Evolutionary conservation across 2,888 invertebrate genomes (phyloP).

Genomic region (Sarcophaga subvicina): DNA sequence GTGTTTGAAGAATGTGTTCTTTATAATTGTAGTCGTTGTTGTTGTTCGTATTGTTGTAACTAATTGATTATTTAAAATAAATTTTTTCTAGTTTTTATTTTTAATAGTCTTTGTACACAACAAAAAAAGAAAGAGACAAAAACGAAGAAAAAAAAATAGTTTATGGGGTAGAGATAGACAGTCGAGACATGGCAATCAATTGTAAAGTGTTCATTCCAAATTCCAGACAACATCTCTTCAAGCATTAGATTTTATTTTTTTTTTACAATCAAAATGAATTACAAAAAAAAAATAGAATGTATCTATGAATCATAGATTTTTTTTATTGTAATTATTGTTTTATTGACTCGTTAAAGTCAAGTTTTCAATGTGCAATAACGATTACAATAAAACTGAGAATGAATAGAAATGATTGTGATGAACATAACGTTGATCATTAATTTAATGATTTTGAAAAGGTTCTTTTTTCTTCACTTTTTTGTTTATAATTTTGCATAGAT

Average conservation of each 20-base stretch:
- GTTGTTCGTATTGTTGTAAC: constrained; percentile 19
- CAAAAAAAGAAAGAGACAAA: not conserved
- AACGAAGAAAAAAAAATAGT: not conserved
- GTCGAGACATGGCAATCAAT: too few relatives aligned
- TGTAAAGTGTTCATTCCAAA: not conserved
- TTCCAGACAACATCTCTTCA: too few relatives aligned
- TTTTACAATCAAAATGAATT: too few relatives aligned
- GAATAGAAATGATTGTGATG: too few relatives aligned
- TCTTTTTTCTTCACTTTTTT: not conserved
- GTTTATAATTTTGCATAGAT: not conserved
- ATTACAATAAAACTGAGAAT: too few relatives aligned
- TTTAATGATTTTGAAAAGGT: not conserved
- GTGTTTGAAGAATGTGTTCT: not conserved
- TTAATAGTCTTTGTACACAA: too few relatives aligned
- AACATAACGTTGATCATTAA: not conserved
- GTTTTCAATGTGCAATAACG: not conserved
- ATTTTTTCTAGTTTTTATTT: constrained; percentile 21
- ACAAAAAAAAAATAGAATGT: too few relatives aligned
- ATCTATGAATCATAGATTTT: too few relatives aligned
- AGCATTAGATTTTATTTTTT: too few relatives aligned
- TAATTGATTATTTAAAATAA: constrained; percentile 53
- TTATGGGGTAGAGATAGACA: too few relatives aligned
- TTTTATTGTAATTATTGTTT: constrained; percentile 2
- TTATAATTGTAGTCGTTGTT: not conserved
- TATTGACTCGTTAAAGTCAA: not conserved